Evolutionary conservation across 2,797 vertebrate species (phyloP).

Genomic region (Denticeps clupeoides): DNA sequence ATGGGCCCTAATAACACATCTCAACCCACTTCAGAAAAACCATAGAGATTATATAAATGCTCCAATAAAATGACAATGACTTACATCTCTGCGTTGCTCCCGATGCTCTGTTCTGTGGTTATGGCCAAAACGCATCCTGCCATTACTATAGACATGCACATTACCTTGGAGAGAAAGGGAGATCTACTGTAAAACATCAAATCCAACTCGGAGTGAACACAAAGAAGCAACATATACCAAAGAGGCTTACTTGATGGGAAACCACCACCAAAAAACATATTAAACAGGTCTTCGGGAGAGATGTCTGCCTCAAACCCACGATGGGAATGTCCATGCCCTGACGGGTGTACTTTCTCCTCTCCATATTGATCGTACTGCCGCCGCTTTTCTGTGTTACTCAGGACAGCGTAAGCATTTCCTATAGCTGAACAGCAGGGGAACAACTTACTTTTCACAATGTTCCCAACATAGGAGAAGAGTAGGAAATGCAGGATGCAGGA

Average conservation of each 20-base stretch:
- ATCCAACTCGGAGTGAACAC: not conserved
- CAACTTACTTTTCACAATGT: too few species aligned
- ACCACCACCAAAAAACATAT: constrained; percentile 98
- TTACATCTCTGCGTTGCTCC: constrained; percentile 88
- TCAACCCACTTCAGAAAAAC: too few species aligned
- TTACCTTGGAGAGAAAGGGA: constrained; percentile 61
- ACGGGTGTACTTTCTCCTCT: constrained; percentile 71
- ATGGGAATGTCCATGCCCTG: constrained; percentile 68
- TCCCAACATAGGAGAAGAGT: not conserved
- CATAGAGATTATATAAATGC: too few species aligned
- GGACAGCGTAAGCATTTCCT: constrained; percentile 84
- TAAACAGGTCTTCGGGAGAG: constrained; percentile 96
- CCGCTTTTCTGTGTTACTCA: constrained; percentile 88
- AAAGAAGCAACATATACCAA: not conserved
- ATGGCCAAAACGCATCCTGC: constrained; percentile 91
- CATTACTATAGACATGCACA: constrained; percentile 94
- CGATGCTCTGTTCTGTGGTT: constrained; percentile 81
- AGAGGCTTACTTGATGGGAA: constrained; percentile 83
- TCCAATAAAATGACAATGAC: too few species aligned
- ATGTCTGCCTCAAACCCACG: constrained; percentile 85
- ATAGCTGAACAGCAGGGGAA: constrained; percentile 63
- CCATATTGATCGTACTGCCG: constrained; percentile 93
- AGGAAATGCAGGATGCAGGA: not conserved
- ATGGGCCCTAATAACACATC: too few species aligned
- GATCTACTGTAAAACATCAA: not conserved